phyloP scores from a whole-genome alignment of 1,140 invertebrate species.

The Phenacoccus solenopsis region DNA sequence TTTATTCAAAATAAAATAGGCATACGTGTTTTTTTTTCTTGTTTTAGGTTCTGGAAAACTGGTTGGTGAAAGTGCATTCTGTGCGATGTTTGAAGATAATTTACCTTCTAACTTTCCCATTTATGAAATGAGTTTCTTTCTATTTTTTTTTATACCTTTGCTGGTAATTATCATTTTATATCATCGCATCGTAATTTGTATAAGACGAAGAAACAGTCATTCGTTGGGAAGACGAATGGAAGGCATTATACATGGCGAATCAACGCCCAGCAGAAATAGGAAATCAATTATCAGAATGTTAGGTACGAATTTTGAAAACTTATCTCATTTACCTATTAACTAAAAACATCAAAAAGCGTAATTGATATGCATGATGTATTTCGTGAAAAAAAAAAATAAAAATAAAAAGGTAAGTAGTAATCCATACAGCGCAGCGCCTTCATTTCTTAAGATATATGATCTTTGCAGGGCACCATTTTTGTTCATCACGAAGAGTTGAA shows the following conservation, averaged over 20 bases:
- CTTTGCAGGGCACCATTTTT: too few species aligned
- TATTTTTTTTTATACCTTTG: conserved; percentile 77
- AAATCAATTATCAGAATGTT: conserved; percentile 69
- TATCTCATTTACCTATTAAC: too few species aligned
- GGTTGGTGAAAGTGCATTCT: conserved; percentile 54
- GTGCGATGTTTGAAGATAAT: conserved; percentile 51
- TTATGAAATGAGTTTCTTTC: conserved; percentile 63
- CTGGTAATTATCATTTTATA: conserved; percentile 62
- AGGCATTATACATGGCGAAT: conserved; percentile 51
- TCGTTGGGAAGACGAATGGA: conserved; percentile 40
- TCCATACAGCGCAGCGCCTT: too few species aligned
- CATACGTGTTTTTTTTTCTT: too few species aligned
- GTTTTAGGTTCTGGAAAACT: conserved; percentile 24
- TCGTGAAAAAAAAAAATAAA: too few species aligned
- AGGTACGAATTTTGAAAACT: conserved; percentile 46
- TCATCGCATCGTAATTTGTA: conserved; percentile 57
- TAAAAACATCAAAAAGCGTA: too few species aligned
- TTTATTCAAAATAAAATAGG: too few species aligned
- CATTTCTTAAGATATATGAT: too few species aligned
- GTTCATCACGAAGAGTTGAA: too few species aligned
- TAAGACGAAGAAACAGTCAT: conserved; percentile 38
- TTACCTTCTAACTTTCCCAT: conserved; percentile 43
- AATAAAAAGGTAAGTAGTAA: too few species aligned
- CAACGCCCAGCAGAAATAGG: conserved; percentile 49
- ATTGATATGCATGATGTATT: too few species aligned